These are phyloP conservation scores for Morpho helenor DNA, from an alignment of 2,888 invertebrate genomes.

Conservation along the genomic window DNA sequence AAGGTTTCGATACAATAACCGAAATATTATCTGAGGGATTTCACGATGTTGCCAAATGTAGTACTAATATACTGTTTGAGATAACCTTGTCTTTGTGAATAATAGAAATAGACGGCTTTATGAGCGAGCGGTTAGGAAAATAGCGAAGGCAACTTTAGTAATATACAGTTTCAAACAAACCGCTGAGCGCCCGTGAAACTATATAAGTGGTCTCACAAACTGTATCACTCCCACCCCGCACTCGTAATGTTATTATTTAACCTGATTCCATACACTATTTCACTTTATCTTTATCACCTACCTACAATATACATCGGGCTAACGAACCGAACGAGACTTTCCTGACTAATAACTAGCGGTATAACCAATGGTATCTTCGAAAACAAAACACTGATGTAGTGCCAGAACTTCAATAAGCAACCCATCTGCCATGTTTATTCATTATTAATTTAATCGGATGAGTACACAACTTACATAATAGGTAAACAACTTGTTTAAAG, in stretches of 20 bases:
- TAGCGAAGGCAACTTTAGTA: constrained; percentile 50
- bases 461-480: too few relatives aligned
- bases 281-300: too few relatives aligned
- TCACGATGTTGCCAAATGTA: constrained; percentile 36
- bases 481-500: too few relatives aligned
- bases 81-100: constrained; percentile 33
- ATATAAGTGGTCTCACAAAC: constrained; percentile 45
- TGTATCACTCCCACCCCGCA: constrained; percentile 17
- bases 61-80: constrained; percentile 31
- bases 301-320: too few relatives aligned
- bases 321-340: too few relatives aligned
- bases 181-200: constrained; percentile 44
- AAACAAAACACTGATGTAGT: too few relatives aligned
- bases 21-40: constrained; percentile 40
- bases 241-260: not conserved
- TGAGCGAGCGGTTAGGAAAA: constrained; percentile 40
- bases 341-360: too few relatives aligned
- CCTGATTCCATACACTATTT: too few relatives aligned
- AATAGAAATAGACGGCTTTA: constrained; percentile 35
- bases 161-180: constrained; percentile 63
- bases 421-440: too few relatives aligned
- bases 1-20: constrained; percentile 36
- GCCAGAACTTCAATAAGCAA: too few relatives aligned
- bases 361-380: too few relatives aligned
- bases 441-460: too few relatives aligned